Evolutionary conservation across 2,113 vertebrate genomes (phyloP), one percentile per base, ranked within the genome.

Genomic region (Myanophis thanlyinensis): DNA sequence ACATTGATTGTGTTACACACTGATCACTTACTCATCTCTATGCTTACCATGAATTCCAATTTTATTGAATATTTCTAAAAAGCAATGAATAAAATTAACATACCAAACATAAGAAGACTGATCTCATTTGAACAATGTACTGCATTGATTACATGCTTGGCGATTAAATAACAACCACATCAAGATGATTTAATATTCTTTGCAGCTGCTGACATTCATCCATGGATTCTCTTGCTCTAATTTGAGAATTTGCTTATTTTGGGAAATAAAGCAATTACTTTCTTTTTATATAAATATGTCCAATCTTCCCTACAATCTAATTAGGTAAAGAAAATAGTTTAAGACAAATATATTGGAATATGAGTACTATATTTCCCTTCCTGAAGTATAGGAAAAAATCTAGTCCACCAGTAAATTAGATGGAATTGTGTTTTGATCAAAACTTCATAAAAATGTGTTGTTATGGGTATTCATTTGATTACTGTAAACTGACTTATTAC

Each of bases 121-220:
- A 87, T 40, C 51, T 27, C 35, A 93, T 44, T 92, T 80, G 91
- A 95, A 93, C 12, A 2, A 0, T 95, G 88, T 92, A 93, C 80
- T 40, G 53, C 88, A 95, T 85, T 93, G 93, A 96, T 94, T 94
- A 95, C 91, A 93, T 48, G 53, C 53, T 84, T 13, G 92, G 90
- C 88, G 91, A 93, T 93, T 93, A 89, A 94, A 95, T 47, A 56
- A 94, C 30, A 94, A 80, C 85, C 92, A 49, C 46, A 54, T 84
- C 54, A 84, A 88, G 52, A 91, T 94, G 93, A 91, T 67, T 87
- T 85, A 84, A 94, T 90, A 92, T 44, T 85, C 95, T 90, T 89
- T 89, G 93, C 51, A 94, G 93, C 40, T 56, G 67, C 5, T 85
- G 52, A 89, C 52, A 91, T 27, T 84, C 86, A 59, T 90, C 86